Percentiles rank a stretch among this genome's conserved stretches.
Conservation (phyloP, 30 jellyfish, hydroid and myxozoan genomes). For the Catostylus mosaicus region DNA sequence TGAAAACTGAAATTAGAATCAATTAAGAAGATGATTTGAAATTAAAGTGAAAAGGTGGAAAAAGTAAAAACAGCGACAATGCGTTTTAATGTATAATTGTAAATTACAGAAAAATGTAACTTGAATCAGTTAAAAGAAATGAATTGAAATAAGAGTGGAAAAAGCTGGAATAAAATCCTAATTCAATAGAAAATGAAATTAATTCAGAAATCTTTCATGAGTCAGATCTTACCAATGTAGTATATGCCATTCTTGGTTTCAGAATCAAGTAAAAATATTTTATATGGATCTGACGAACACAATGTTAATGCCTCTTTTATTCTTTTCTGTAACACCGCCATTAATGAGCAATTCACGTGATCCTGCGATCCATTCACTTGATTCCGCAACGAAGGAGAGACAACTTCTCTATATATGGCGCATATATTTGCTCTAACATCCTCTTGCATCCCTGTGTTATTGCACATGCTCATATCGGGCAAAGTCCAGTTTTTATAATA, state of each 20-base stretch:
- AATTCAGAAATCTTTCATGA: too few relatives aligned
- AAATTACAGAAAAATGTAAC: too few relatives aligned
- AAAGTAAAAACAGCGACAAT: too few relatives aligned
- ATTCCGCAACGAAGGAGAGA: constrained; percentile 3
- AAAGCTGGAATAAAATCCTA: too few relatives aligned
- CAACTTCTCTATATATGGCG: constrained; percentile 22
- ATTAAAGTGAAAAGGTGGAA: too few relatives aligned
- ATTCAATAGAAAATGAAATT: too few relatives aligned
- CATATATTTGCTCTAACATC: constrained; percentile 37
- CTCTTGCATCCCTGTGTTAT: constrained; percentile 31
- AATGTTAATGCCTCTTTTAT: constrained; percentile 4
- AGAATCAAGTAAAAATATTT: constrained; percentile 25
- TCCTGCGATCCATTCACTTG: constrained; percentile 13
- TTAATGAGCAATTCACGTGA: constrained; percentile 21
- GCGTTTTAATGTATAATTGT: too few relatives aligned
- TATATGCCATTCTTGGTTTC: constrained; percentile 41
- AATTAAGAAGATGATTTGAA: too few relatives aligned
- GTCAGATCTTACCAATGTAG: constrained; percentile 43
- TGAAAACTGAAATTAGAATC: too few relatives aligned
- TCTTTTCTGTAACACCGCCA: neutral
- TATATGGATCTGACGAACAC: constrained; percentile 34
- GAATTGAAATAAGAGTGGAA: too few relatives aligned
- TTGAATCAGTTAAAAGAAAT: too few relatives aligned
- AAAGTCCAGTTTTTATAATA: constrained; percentile 53
- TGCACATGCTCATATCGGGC: constrained; percentile 68